Evolutionary conservation across 2,888 invertebrate genomes (phyloP).

Genomic region (Drosophila seclusa): DNA sequence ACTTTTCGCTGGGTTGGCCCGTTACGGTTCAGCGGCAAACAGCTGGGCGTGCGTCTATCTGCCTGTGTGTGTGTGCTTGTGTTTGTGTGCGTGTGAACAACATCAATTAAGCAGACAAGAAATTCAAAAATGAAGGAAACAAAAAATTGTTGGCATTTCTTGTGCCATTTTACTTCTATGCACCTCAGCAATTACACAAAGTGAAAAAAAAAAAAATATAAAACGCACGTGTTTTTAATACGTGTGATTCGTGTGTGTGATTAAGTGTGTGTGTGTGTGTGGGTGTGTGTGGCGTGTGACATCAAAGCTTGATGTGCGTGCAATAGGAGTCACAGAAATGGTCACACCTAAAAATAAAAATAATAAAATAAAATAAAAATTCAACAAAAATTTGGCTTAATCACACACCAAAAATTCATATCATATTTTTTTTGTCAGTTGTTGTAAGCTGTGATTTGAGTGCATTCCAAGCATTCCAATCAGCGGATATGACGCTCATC

Average conservation of each 20-base stretch:
- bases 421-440: neutral
- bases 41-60: slow-evolving; percentile 54
- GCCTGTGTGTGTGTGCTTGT: slow-evolving; percentile 21
- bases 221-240: slow-evolving; percentile 55
- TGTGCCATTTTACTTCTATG: slow-evolving; percentile 32
- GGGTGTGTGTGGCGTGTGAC: slow-evolving; percentile 31
- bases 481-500: slow-evolving; percentile 31
- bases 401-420: slow-evolving; percentile 13
- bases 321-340: slow-evolving; percentile 40
- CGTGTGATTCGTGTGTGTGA: slow-evolving; percentile 8
- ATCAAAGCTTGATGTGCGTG: slow-evolving; percentile 49
- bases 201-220: slow-evolving; percentile 51
- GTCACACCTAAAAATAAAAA: slow-evolving; percentile 42
- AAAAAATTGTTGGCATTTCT: slow-evolving; percentile 42
- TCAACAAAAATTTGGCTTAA: slow-evolving; percentile 8
- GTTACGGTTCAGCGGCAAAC: slow-evolving; percentile 73
- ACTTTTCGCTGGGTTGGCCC: slow-evolving; percentile 69
- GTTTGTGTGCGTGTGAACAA: slow-evolving; percentile 63
- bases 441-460: neutral
- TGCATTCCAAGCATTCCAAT: slow-evolving; percentile 2
- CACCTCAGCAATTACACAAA: slow-evolving; percentile 67
- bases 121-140: slow-evolving; percentile 30
- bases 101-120: slow-evolving; percentile 64
- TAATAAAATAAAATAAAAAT: neutral
- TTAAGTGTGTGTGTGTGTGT: slow-evolving; percentile 2